A percentile compares a stretch with the other conserved stretches of the same genome.
These are phyloP conservation scores for Gallirallus australis DNA, from an alignment of 2,797 vertebrate species.

Conservation along the genomic window DNA sequence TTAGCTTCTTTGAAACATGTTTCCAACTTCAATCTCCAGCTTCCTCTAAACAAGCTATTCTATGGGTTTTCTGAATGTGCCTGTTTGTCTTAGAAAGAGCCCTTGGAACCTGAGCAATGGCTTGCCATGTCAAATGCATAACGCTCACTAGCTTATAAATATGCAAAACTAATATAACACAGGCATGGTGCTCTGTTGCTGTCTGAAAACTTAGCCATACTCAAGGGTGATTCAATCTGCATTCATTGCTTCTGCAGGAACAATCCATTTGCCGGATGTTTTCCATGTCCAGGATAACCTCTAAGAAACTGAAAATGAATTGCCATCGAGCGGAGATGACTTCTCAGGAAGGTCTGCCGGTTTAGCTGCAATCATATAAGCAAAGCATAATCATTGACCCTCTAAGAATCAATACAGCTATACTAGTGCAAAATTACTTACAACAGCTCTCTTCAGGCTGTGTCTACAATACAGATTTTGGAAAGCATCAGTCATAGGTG, in stretches of 20 bases:
- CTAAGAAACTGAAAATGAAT: slow-evolving; percentile 33
- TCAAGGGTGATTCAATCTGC: not conserved
- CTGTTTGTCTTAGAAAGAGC: not conserved
- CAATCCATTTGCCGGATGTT: not conserved
- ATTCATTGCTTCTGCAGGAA: not conserved
- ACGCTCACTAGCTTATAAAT: slow-evolving; percentile 10
- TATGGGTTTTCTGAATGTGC: not conserved
- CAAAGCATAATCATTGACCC: not conserved
- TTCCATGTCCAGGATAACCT: not conserved
- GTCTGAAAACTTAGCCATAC: not conserved
- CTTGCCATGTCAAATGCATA: not conserved
- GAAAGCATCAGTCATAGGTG: not conserved
- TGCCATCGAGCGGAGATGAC: not conserved
- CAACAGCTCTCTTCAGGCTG: not conserved
- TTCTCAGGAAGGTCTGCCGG: not conserved
- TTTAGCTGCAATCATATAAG: not conserved
- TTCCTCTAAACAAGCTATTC: not conserved
- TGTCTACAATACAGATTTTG: not conserved
- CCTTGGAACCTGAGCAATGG: not conserved
- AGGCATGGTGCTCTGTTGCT: not conserved
- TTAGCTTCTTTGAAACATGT: not conserved
- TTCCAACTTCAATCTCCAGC: not conserved
- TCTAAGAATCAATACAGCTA: slow-evolving; percentile 7
- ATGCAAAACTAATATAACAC: slow-evolving; percentile 2
- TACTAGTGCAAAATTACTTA: not conserved